Evolutionary conservation across 92 coral and sea anemone species (phyloP), one percentile per base, ranked within the genome.

Genomic region (Zoanthus sansibaricus): DNA sequence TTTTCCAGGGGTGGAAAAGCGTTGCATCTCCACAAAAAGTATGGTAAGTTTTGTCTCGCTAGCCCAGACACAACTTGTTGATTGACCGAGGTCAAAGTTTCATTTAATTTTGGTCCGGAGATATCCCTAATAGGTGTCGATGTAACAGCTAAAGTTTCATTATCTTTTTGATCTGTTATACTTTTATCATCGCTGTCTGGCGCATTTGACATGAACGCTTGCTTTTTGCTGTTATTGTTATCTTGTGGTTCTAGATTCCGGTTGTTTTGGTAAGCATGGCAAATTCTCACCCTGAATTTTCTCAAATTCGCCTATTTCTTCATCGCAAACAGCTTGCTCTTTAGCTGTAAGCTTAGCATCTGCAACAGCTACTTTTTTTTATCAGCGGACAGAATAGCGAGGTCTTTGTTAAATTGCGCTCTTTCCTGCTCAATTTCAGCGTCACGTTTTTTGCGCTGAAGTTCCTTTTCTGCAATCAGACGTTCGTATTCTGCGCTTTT

Each of bases 1-100:
- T 83, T 20, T 91, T 93, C 94, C 96, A 91, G 7, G 94, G 96
- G 31, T 93, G 96, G 79, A 93, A 93, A 30, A 88, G 76, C 5
- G 91, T 89, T 47, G 91, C 87, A 55, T 88, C 91, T 62, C 91
- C 87, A 20, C 1, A 11, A 31, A 79, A 88, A 10, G 17, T 71
- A 37, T 88, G 90, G 90, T 9, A 61, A 37, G 16, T 25, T 75
- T 33, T 86, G 89, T 48, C 82, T 76, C 1, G 89, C 89, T 76
- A 86, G 66, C n/a, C 84, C 89, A 54, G 82, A 52, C 6, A 78
- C 55, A 58, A 78, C 54, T 52, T 68, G 82, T 48, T 76, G 68
- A 69, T 77, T 77, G 15, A 69, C 55, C 14, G 55, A 77, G 17
- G 89, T 72, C n/a, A 86, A 75, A 37, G 89, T 59, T 47, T 86